phyloP scores from a whole-genome alignment of 1,140 invertebrate species.

The Philopotamus ludificatus region DNA sequence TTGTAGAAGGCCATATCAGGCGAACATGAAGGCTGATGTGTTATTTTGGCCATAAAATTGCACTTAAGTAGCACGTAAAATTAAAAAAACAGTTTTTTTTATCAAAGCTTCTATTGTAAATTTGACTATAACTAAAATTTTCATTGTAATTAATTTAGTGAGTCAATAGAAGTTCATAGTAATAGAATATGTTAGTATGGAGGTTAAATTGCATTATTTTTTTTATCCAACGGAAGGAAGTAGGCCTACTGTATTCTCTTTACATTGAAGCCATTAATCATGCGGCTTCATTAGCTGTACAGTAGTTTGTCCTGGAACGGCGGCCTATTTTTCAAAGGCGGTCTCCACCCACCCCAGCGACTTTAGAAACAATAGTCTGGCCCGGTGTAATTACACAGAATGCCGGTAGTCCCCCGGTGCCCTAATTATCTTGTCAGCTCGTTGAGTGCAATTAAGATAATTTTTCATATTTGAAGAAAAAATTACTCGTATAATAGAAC shows the following conservation, averaged over 20 bases:
- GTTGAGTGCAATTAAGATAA: slow-evolving; percentile 26
- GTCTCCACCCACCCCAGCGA: not conserved
- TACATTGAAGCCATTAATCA: not conserved
- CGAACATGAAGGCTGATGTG: too few species aligned
- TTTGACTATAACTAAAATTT: too few species aligned
- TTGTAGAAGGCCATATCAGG: too few species aligned
- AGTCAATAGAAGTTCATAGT: too few species aligned
- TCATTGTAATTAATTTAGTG: too few species aligned
- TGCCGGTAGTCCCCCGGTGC: not conserved
- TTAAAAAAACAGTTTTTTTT: too few species aligned
- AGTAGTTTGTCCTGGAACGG: slow-evolving; percentile 2
- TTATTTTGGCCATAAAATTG: too few species aligned
- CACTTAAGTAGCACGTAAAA: too few species aligned
- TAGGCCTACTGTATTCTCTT: not conserved
- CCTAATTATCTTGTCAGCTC: slow-evolving; percentile 32
- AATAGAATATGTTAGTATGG: too few species aligned
- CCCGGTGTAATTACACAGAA: slow-evolving; percentile 7
- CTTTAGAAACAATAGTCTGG: not conserved
- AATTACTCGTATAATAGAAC: slow-evolving; percentile 7
- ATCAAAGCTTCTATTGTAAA: too few species aligned
- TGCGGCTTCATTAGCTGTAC: not conserved
- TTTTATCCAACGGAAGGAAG: slow-evolving; percentile 5
- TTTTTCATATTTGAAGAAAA: slow-evolving; percentile 27
- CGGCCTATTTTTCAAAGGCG: slow-evolving; percentile 17
- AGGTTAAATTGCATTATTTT: too few species aligned